Evolutionary conservation across 1,140 invertebrate genomes (phyloP), one percentile per base, ranked within the genome.

Genomic region (Tribolium castaneum): DNA sequence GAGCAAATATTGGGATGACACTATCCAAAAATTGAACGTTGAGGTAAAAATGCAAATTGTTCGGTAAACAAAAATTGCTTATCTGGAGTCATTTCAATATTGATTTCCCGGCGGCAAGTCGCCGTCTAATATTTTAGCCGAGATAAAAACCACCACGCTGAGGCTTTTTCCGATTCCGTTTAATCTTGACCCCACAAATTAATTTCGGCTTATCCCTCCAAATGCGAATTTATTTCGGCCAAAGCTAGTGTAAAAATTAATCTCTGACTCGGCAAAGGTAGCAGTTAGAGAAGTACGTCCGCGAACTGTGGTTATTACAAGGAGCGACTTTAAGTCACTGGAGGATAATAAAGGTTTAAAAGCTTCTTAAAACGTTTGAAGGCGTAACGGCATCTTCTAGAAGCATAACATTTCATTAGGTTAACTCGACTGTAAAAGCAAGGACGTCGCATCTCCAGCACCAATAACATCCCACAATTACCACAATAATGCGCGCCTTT

Each of bases 281-380:
- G 19, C 30, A 25, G 10, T 25, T 19, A 59, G 16, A 19, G 30
- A 59, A 3, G 54, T 59, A 25, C 9, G 2, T 59, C 14, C 14
- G n/a, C 3, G 25, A 10, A 45, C 9, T 45, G 54, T 25, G 54
- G 59, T 66, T 66, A 66, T n/a, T 66, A 35, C 19, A 66, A 66
- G 34, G 45, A 59, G 16, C 16, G 19, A 66, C 25, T 66, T 34
- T 66, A 34, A 66, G 59, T 35, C 59, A 66, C 59, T 22, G 30
- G 59, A 35, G 59, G n/a, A 66, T 66, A 66, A 66, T 66, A 66
- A 66, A 66, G 59, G 30, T 66, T 66, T 66, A 66, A 66, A 66
- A 66, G 59, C 59, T 66, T 66, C 59, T 66, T 66, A 66, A 66
- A 66, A 66, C 59, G 59, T 66, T 14, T 66, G 59, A 66, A 66